A percentile compares a stretch with the other conserved stretches of the same genome.
These are phyloP conservation scores for Timandra comae DNA, from an alignment of 2,888 invertebrate species.

Conservation along the genomic window DNA sequence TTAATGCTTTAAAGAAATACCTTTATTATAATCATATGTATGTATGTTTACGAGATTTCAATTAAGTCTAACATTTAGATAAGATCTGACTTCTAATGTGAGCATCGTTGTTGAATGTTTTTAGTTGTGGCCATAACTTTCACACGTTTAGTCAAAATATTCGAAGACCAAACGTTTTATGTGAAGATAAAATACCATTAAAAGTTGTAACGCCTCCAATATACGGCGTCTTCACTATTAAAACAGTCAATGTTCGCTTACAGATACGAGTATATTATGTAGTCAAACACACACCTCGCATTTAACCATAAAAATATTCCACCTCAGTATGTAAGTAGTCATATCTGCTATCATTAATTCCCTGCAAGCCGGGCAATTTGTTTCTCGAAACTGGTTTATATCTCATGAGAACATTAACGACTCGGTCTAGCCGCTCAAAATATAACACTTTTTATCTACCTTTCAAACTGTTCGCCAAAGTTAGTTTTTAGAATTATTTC, in stretches of 20 bases:
- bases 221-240: constrained; percentile 22
- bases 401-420: constrained; percentile 20
- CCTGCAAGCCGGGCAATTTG: constrained; percentile 42
- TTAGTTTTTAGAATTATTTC: constrained; percentile 36
- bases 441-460: constrained; percentile 1
- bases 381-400: constrained; percentile 51
- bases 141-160: constrained; percentile 18
- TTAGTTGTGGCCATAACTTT: constrained; percentile 5
- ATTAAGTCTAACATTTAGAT: constrained; percentile 4
- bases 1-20: too few species aligned
- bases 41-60: constrained; percentile 3
- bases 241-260: constrained; percentile 25
- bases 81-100: constrained; percentile 7
- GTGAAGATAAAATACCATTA: constrained; percentile 17
- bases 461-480: constrained; percentile 25
- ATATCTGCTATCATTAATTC: constrained; percentile 47
- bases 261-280: constrained; percentile 27
- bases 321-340: constrained; percentile 10
- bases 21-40: too few species aligned
- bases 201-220: constrained; percentile 25
- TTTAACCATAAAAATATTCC: constrained; percentile 15
- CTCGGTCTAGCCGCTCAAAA: constrained; percentile 12
- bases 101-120: constrained; percentile 7
- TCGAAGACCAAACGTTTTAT: constrained; percentile 14
- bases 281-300: constrained; percentile 18